These are phyloP conservation scores for Carposina sasakii DNA, from an alignment of 1,140 invertebrate species.

Conservation along the genomic window DNA sequence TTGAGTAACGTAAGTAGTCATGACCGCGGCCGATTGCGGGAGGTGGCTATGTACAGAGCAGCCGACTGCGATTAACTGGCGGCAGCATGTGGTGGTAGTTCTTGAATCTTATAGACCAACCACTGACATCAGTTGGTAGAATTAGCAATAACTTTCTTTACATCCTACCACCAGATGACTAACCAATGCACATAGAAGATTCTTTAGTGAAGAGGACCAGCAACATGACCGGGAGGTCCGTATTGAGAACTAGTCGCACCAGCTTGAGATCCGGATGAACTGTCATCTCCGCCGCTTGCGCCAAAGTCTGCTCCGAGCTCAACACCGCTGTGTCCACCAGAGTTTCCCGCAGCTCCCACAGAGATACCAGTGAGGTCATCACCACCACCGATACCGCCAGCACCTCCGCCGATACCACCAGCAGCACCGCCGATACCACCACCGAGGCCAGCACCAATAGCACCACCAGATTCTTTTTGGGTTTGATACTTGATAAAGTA, in stretches of 20 bases:
- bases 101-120: too few species aligned
- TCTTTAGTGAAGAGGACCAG: conserved; percentile 57
- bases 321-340: conserved; percentile 34
- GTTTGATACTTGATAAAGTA: conserved; percentile 92
- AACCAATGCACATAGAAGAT: too few species aligned
- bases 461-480: conserved; percentile 74
- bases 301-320: conserved; percentile 49
- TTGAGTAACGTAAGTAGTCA: conserved; percentile 24
- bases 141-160: conserved; percentile 9
- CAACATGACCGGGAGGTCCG: conserved; percentile 60
- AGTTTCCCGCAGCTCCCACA: conserved; percentile 31
- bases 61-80: conserved; percentile 28
- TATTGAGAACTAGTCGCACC: conserved; percentile 57
- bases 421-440: conserved; percentile 34
- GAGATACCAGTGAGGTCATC: conserved; percentile 10
- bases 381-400: conserved; percentile 33
- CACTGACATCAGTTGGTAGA: neutral
- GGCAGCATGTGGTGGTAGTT: too few species aligned
- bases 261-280: conserved; percentile 37
- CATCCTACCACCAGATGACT: conserved; percentile 40
- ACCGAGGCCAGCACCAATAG: conserved; percentile 44
- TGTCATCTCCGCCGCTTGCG: conserved; percentile 37
- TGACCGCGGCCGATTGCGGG: conserved; percentile 23
- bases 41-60: conserved; percentile 55
- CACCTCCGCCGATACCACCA: conserved; percentile 25